Base-by-base conservation (phyloP, 1,140 invertebrate species). In the Drosophila mojavensis region DNA sequence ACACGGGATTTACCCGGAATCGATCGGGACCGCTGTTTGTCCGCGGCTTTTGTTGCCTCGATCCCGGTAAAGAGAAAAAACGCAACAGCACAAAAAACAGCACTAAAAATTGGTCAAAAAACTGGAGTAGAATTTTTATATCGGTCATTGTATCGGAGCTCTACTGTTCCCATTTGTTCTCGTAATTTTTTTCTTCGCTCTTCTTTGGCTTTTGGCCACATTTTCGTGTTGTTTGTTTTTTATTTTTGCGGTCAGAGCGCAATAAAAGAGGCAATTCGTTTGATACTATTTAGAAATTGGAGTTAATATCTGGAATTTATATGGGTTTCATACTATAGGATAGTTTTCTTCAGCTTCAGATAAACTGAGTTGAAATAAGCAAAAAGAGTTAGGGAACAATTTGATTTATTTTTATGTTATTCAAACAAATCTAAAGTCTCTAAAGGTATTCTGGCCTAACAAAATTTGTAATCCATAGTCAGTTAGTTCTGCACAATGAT, bases 91-190 rank as follows among this genome's bases (percentile, higher is more conserved):
- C 80, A 91, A 91, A 91, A 91, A 91, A 91, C 78, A 82, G 72
- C 82, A 91, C 85, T 91, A 91, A 91, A 91, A 91, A 90, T 91
- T 90, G 90, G 90, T 91, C 83, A 91, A 91, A 91, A 91, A 91
- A 91, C 75, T 90, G 58, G 90, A 91, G 74, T 86, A 85, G 61
- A 67, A 50, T 54, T 86, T 89, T 85, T 81, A 83, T 86, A 43
- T 50, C 71, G 58, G 53, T 41, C 41, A 4, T 56, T 56, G 54
- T 26, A 33, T 0, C 36, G 24, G 5, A 20, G n/a, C 28, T 20
- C 41, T 45, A 33, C 63, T 82, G 78, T 67, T 61, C 54, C 47
- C 17, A 36, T 43, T 50, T 63, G 45, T 66, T 72, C 55, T 39
- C 33, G 33, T 24, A 24, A 33, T 6, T 33, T 33, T 33, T 62